These are phyloP conservation scores for Leucoraja erinaceus DNA, from an alignment of 2,113 vertebrate genomes.

Conservation along the genomic window DNA sequence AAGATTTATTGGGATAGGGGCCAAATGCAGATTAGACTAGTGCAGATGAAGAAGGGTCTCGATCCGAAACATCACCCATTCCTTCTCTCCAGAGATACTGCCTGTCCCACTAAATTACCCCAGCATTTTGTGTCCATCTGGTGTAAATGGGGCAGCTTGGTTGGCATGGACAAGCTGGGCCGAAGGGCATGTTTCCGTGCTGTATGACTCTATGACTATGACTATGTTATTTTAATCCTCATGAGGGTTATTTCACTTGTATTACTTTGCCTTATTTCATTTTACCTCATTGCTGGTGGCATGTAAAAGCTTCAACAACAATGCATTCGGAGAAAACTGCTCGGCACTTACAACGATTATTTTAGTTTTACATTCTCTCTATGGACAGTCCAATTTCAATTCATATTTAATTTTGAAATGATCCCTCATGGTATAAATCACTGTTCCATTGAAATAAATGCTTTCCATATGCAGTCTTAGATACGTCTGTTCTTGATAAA, in stretches of 20 bases:
- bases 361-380: neutral
- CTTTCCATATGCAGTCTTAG: neutral
- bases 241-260: neutral
- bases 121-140: too few relatives aligned
- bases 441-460: constrained; percentile 16
- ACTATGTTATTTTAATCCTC: neutral
- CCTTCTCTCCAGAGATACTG: too few relatives aligned
- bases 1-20: too few relatives aligned
- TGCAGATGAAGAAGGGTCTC: too few relatives aligned
- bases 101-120: too few relatives aligned
- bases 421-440: constrained; percentile 4
- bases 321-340: neutral
- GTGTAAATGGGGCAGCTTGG: too few relatives aligned
- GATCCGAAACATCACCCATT: too few relatives aligned
- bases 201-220: too few relatives aligned
- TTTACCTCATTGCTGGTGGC: neutral
- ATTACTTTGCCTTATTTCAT: neutral
- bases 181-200: too few relatives aligned
- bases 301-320: neutral
- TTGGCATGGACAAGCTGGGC: too few relatives aligned
- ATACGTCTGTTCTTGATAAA: neutral
- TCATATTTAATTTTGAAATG: constrained; percentile 24
- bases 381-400: constrained; percentile 14
- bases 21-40: too few relatives aligned
- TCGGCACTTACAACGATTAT: neutral